These are phyloP conservation scores for Agriopis marginaria DNA, from an alignment of 2,888 invertebrate species.

Conservation along the genomic window DNA sequence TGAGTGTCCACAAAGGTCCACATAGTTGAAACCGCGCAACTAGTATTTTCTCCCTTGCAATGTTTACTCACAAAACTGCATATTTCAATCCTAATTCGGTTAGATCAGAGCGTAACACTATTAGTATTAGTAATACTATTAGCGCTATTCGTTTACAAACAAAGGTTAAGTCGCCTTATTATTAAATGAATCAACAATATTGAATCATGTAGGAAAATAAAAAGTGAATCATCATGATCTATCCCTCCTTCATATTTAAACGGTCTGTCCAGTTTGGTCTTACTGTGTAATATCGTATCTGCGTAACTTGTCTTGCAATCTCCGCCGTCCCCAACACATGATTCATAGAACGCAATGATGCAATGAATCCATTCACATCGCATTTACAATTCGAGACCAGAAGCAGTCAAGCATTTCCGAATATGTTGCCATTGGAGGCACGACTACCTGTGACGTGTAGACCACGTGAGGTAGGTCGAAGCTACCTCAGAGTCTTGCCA, in stretches of 20 bases:
- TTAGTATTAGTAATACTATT: too few relatives aligned
- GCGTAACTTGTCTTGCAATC: background rate
- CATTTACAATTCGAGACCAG: constrained; percentile 15
- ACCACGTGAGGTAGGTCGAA: constrained; percentile 70
- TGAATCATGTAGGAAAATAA: background rate
- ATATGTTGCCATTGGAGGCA: constrained; percentile 44
- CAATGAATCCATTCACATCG: constrained; percentile 3
- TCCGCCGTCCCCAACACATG: background rate
- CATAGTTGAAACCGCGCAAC: too few relatives aligned
- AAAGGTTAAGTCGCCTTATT: background rate
- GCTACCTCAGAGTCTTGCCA: constrained; percentile 57
- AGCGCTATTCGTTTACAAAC: background rate
- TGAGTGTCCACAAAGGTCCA: too few relatives aligned
- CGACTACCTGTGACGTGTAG: constrained; percentile 56
- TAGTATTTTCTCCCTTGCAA: too few relatives aligned
- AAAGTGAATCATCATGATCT: constrained; percentile 1
- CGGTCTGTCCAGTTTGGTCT: background rate
- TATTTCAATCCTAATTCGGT: too few relatives aligned
- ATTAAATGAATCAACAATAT: constrained; percentile 2
- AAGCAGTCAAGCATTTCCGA: constrained; percentile 25
- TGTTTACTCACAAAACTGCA: too few relatives aligned
- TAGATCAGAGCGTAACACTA: too few relatives aligned
- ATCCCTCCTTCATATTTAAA: background rate
- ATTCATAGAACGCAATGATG: constrained; percentile 8
- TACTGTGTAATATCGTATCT: background rate